Conservation (phyloP, 2,113 vertebrate genomes). For the Salvator merianae region DNA sequence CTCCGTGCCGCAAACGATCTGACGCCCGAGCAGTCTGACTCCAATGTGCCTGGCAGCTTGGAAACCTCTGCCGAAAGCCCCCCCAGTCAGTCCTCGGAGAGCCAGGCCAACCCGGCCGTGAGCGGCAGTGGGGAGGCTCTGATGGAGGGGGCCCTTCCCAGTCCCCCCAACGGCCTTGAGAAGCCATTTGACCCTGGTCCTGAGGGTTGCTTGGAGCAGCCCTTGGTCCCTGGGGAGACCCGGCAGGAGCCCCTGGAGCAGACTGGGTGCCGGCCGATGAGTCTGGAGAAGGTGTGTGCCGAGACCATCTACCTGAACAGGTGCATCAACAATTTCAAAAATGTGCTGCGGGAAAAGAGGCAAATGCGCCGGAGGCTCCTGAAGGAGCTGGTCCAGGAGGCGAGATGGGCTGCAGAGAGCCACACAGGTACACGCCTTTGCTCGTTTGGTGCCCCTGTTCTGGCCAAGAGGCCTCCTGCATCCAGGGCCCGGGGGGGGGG, state of each 20-base stretch:
- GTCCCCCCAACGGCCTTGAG: conserved; percentile 39
- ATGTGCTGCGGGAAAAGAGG: conserved; percentile 88
- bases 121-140: conserved; percentile 60
- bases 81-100: conserved; percentile 75
- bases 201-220: conserved; percentile 35
- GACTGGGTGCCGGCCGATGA: conserved; percentile 68
- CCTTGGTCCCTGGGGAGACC: conserved; percentile 10
- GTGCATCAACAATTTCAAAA: conserved; percentile 92
- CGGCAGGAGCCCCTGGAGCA: conserved; percentile 43
- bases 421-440: conserved; percentile 81
- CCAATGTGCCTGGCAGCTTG: conserved; percentile 63
- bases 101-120: conserved; percentile 59
- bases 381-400: conserved; percentile 82
- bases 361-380: conserved; percentile 84
- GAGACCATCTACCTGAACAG: conserved; percentile 87
- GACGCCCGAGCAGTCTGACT: conserved; percentile 58
- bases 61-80: conserved; percentile 76
- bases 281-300: conserved; percentile 79
- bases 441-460: not conserved
- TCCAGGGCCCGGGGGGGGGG: too few species aligned
- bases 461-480: not conserved
- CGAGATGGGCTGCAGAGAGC: conserved; percentile 82
- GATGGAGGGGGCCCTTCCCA: conserved; percentile 50
- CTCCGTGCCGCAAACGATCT: conserved; percentile 73
- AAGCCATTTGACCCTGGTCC: conserved; percentile 52